These are phyloP conservation scores for Coboldia fuscipes DNA, from an alignment of 1,140 invertebrate genomes.

Conservation along the genomic window DNA sequence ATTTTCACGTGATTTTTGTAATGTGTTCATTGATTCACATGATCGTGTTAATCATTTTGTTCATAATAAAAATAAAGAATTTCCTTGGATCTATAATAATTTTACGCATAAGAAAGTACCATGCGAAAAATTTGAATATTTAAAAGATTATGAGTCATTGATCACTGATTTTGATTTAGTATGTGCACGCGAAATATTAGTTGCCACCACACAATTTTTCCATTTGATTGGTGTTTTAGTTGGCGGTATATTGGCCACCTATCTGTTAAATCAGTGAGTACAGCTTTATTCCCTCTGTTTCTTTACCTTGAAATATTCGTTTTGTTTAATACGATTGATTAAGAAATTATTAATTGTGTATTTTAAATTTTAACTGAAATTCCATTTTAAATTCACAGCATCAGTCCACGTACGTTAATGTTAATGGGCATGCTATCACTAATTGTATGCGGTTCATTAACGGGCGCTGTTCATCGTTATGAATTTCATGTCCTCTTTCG, in stretches of 20 bases:
- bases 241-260: slow-evolving; percentile 20
- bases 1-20: slow-evolving; percentile 18
- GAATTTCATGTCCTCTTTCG: slow-evolving; percentile 22
- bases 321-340: background rate
- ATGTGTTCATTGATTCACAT: slow-evolving; percentile 17
- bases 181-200: slow-evolving; percentile 22
- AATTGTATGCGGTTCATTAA: slow-evolving; percentile 20
- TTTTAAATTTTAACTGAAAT: background rate
- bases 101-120: slow-evolving; percentile 15
- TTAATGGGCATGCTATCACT: slow-evolving; percentile 21
- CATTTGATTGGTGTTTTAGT: slow-evolving; percentile 22
- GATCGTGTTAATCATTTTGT: slow-evolving; percentile 17
- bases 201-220: slow-evolving; percentile 24
- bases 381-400: slow-evolving; percentile 6
- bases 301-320: too few species aligned
- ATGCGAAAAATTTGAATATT: slow-evolving; percentile 17
- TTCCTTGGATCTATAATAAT: slow-evolving; percentile 12
- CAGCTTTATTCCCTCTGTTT: too few species aligned
- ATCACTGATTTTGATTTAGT: slow-evolving; percentile 22
- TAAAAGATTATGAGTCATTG: slow-evolving; percentile 14
- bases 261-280: slow-evolving; percentile 21
- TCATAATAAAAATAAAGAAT: slow-evolving; percentile 10
- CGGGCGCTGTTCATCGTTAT: slow-evolving; percentile 19
- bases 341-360: background rate
- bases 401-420: slow-evolving; percentile 21